These are phyloP conservation scores for Hyposoter didymator DNA, from an alignment of 2,888 invertebrate genomes.

Conservation along the genomic window DNA sequence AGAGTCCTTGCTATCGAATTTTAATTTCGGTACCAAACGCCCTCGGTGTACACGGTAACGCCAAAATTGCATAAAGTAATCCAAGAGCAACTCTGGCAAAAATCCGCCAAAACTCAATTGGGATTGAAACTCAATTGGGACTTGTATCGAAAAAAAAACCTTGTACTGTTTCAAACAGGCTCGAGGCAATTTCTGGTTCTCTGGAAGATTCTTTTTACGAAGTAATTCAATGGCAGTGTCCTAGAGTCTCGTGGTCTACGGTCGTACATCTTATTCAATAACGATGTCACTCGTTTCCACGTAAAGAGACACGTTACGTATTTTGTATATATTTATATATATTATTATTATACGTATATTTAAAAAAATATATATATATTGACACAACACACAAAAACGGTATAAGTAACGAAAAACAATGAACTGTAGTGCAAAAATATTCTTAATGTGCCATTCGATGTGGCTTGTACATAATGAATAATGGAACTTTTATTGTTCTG, in stretches of 20 bases:
- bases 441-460: slow-evolving; percentile 83
- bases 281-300: slow-evolving; percentile 6
- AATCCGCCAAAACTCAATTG: too few relatives aligned
- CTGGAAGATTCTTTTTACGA: background rate
- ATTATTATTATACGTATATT: slow-evolving; percentile 6
- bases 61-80: too few relatives aligned
- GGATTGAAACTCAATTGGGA: too few relatives aligned
- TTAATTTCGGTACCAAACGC: background rate
- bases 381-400: background rate
- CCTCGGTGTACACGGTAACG: background rate
- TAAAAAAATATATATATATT: background rate
- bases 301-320: slow-evolving; percentile 33
- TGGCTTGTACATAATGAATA: slow-evolving; percentile 83
- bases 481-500: slow-evolving; percentile 40
- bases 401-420: slow-evolving; percentile 64
- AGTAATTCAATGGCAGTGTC: background rate
- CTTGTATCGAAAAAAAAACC: too few relatives aligned
- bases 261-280: background rate
- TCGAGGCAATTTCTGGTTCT: background rate
- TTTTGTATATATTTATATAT: slow-evolving; percentile 36
- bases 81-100: too few relatives aligned
- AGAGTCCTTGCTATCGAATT: too few relatives aligned
- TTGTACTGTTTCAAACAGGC: too few relatives aligned
- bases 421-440: slow-evolving; percentile 82
- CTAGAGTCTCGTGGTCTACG: slow-evolving; percentile 3